These are phyloP conservation scores for Brachionichthys hirsutus DNA, from an alignment of 2,113 vertebrate species.

Conservation along the genomic window DNA sequence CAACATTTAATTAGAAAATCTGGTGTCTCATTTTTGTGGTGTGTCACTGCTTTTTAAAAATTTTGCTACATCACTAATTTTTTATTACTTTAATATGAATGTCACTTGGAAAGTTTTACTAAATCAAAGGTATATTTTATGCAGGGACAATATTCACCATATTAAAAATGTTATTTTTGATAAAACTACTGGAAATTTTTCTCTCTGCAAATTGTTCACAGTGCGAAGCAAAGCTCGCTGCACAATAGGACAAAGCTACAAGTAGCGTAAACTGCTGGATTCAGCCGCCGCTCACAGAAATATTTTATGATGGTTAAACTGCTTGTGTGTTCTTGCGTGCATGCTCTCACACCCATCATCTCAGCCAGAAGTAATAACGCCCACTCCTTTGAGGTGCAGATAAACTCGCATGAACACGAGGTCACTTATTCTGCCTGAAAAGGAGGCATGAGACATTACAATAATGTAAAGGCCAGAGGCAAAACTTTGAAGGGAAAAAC, in stretches of 20 bases:
- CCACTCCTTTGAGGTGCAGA: constrained; percentile 40
- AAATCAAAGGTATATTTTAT: background rate
- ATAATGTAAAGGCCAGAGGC: constrained; percentile 63
- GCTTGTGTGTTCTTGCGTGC: background rate
- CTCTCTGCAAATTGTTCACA: background rate
- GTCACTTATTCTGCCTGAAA: constrained; percentile 38
- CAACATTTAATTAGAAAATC: no score
- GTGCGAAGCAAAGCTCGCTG: background rate
- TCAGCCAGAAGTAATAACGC: constrained; percentile 46
- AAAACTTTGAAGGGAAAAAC: constrained; percentile 31
- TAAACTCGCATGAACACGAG: constrained; percentile 20
- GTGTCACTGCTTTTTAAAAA: no score
- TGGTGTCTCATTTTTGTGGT: no score
- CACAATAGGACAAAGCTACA: constrained; percentile 16
- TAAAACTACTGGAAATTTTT: background rate
- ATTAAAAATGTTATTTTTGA: constrained; percentile 5
- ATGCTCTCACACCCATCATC: constrained; percentile 23
- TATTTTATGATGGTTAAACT: constrained; percentile 25
- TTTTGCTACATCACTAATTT: no score
- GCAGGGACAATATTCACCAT: background rate
- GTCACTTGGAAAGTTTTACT: no score
- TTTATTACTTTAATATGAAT: no score
- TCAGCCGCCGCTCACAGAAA: constrained; percentile 8
- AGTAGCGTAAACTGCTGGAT: constrained; percentile 3
- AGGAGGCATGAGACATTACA: constrained; percentile 49